Base-by-base conservation (phyloP, 2,797 vertebrate species). In the Argentina silus region DNA sequence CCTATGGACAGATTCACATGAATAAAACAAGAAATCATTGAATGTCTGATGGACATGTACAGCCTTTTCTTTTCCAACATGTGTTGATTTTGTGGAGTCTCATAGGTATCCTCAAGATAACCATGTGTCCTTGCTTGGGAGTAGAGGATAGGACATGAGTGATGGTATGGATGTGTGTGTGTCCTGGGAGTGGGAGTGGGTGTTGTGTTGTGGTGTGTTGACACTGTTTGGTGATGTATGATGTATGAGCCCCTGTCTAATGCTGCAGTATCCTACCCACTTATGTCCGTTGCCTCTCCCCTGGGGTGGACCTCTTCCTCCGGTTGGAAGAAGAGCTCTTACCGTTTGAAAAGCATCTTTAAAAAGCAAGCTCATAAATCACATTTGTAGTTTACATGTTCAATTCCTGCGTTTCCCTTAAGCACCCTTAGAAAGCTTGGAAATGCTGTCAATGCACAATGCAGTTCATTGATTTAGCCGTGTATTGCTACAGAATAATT, bases 321-420 rank as follows among this genome's bases (percentile, higher is more conserved):
- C 23, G 23, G 11, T 27, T 15, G n/a, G n/a, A 14, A 70, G 23
- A 63, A 70, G 57, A 56, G 45, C 1, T 42, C 15, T 69, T 73
- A 73, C 55, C 4, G n/a, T 67, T 57, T 42, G 60, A 57, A 69
- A 60, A 70, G 23, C 70, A 53, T 15, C 67, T 63, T 12, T 59
- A 45, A 77, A 71, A 69, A 72, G 27, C 67, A 66, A 71, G 2
- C 19, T 60, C 76, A 80, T 83, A 82, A 87, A 88, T 87, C 83
- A 81, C 79, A 81, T 12, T 21, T 51, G 53, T 57, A 72, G 15
- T 77, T 82, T 78, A 67, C 72, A 79, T 36, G 21, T 63, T 21
- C 9, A 19, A 42, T 42, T 71, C 71, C 15, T 53, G 14, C 47
- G 65, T 79, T 81, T 57, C 51, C 64, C 68, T 85, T 67, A 44